These are phyloP conservation scores for Rissa tridactyla DNA, from an alignment of 2,113 vertebrate genomes.

Conservation along the genomic window DNA sequence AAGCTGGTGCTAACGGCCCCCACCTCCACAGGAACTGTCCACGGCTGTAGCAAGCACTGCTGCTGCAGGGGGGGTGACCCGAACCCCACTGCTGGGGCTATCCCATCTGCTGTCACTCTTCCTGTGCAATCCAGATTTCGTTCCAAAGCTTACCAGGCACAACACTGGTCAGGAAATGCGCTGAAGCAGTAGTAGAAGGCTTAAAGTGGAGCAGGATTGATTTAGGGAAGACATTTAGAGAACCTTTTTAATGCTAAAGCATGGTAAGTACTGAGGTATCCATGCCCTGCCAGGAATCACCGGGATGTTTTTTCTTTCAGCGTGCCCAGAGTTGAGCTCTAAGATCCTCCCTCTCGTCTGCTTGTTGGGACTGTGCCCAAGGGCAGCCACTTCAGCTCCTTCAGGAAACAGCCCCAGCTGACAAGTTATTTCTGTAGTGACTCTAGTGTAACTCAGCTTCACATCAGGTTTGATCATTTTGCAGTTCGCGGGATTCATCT, in stretches of 20 bases:
- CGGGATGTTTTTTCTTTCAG: neutral
- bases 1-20: neutral
- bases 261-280: neutral
- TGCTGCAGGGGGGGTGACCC: neutral
- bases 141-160: neutral
- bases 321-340: neutral
- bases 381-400: neutral
- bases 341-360: neutral
- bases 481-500: neutral
- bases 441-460: neutral
- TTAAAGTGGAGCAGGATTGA: neutral
- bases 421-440: accelerated
- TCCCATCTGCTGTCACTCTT: neutral
- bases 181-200: neutral
- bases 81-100: neutral
- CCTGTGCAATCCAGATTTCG: neutral
- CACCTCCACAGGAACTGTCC: neutral
- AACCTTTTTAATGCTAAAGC: neutral
- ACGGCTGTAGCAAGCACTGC: neutral
- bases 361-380: neutral
- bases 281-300: neutral
- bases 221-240: neutral
- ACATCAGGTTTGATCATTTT: neutral
- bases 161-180: neutral
- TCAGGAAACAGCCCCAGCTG: neutral